Percentiles rank a stretch among this genome's conserved stretches.
phyloP scores from a whole-genome alignment of 2,113 vertebrate species.

The Syngnathus floridae region DNA sequence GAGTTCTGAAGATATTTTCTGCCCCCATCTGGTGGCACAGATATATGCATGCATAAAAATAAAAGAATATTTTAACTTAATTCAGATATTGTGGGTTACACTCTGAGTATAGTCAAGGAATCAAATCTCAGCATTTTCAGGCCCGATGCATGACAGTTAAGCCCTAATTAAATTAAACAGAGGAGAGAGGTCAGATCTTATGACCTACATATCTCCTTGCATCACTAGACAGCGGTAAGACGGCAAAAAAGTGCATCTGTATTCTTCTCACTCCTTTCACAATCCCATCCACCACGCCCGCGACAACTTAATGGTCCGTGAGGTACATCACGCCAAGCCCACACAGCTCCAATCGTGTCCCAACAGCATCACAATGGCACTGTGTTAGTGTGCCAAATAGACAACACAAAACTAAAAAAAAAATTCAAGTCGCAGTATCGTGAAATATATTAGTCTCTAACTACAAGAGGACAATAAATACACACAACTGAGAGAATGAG shows the following conservation, averaged over 20 bases:
- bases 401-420: not conserved
- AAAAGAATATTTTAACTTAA: too few relatives aligned
- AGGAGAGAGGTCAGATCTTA: slow-evolving; percentile 20
- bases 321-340: slow-evolving; percentile 21
- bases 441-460: too few relatives aligned
- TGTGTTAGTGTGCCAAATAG: too few relatives aligned
- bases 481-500: too few relatives aligned
- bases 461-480: too few relatives aligned
- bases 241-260: slow-evolving; percentile 13
- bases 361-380: slow-evolving; percentile 10
- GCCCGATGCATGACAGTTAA: too few relatives aligned
- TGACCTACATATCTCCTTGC: slow-evolving; percentile 22
- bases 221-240: slow-evolving; percentile 20
- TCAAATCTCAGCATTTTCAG: too few relatives aligned
- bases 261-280: not conserved
- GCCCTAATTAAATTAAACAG: slow-evolving; percentile 25
- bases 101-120: too few relatives aligned
- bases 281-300: slow-evolving; percentile 7
- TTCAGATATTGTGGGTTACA: too few relatives aligned
- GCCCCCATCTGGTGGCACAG: slow-evolving; percentile 51
- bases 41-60: slow-evolving; percentile 22
- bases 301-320: slow-evolving; percentile 37
- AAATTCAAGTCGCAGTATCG: too few relatives aligned
- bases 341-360: slow-evolving; percentile 16
- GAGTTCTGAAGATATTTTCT: slow-evolving; percentile 38